A percentile compares a stretch with the other conserved stretches of the same genome.
Conservation (phyloP, 2,888 invertebrate genomes). For the Drosophila anceps region DNA sequence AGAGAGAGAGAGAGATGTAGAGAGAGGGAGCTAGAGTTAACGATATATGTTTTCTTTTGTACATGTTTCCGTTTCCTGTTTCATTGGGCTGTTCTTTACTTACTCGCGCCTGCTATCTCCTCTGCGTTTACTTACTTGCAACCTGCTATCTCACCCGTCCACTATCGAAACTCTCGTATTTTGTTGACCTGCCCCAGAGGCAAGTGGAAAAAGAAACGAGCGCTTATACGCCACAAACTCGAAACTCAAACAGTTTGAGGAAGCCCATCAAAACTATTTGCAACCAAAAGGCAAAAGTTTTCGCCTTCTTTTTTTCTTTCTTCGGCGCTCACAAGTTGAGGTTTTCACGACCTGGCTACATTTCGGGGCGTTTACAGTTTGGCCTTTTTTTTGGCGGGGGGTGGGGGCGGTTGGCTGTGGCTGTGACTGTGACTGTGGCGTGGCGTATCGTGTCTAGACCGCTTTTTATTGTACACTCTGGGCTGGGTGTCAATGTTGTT, state of each 20-base stretch:
- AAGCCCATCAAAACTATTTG: conserved; percentile 60
- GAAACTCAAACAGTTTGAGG: conserved; percentile 22
- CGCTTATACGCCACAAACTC: conserved; percentile 16
- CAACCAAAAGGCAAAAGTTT: conserved; percentile 52
- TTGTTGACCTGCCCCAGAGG: conserved; percentile 22
- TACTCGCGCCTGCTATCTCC: conserved; percentile 10
- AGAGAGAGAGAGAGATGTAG: conserved; percentile 6
- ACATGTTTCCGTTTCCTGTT: conserved; percentile 20
- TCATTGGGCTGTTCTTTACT: conserved; percentile 24
- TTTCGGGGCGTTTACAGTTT: conserved; percentile 23
- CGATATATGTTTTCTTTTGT: conserved; percentile 54
- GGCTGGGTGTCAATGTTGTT: conserved; percentile 75
- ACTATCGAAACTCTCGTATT: conserved; percentile 54
- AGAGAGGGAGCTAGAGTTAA: conserved; percentile 10
- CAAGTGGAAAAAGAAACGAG: not conserved
- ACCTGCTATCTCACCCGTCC: conserved; percentile 26
- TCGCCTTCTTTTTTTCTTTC: not conserved
- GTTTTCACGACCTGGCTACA: conserved; percentile 58
- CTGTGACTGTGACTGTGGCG: no score
- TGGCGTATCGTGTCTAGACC: conserved; percentile 63
- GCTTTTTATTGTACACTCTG: conserved; percentile 63
- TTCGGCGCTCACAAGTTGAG: conserved; percentile 23
- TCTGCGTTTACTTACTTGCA: conserved; percentile 36
- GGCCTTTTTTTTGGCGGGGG: not conserved
- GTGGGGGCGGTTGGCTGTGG: not conserved